Conservation (phyloP, 2,888 invertebrate genomes). For the Yponomeuta evonymella region DNA sequence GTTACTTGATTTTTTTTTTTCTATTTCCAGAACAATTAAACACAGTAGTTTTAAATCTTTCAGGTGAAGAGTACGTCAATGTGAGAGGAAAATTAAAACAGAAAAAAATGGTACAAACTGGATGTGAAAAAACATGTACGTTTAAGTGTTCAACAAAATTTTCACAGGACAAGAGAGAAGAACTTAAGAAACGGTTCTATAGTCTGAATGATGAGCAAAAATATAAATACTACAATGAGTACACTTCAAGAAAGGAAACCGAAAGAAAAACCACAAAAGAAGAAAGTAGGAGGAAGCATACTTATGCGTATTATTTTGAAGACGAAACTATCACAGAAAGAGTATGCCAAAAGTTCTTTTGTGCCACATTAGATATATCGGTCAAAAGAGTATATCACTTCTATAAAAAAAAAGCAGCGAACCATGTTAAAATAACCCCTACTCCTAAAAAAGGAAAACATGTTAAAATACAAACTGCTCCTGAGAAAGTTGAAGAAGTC, state of each 20-base stretch:
- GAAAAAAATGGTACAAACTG: conserved; percentile 17
- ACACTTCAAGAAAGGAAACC: conserved; percentile 16
- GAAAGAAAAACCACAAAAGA: conserved; percentile 17
- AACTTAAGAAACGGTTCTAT: conserved; percentile 18
- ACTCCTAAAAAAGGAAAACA: conserved; percentile 16
- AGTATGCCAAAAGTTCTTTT: conserved; percentile 22
- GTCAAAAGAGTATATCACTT: conserved; percentile 20
- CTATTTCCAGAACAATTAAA: too few species aligned
- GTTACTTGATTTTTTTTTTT: too few species aligned
- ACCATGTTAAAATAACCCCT: too few species aligned
- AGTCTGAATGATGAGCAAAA: conserved; percentile 23
- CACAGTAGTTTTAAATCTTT: too few species aligned
- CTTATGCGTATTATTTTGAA: conserved; percentile 18
- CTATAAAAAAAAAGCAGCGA: neutral
- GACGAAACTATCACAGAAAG: conserved; percentile 14
- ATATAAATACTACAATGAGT: conserved; percentile 21
- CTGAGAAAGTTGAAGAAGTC: conserved; percentile 22
- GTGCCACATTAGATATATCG: conserved; percentile 20
- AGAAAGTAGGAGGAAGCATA: conserved; percentile 13
- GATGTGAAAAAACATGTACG: conserved; percentile 21
- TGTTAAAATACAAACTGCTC: conserved; percentile 18
- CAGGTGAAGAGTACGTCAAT: too few species aligned
- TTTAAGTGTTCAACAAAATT: conserved; percentile 20
- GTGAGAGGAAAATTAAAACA: neutral
- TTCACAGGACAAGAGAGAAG: conserved; percentile 15